phyloP scores from a whole-genome alignment of 2,888 invertebrate genomes.

The Macaria notata region DNA sequence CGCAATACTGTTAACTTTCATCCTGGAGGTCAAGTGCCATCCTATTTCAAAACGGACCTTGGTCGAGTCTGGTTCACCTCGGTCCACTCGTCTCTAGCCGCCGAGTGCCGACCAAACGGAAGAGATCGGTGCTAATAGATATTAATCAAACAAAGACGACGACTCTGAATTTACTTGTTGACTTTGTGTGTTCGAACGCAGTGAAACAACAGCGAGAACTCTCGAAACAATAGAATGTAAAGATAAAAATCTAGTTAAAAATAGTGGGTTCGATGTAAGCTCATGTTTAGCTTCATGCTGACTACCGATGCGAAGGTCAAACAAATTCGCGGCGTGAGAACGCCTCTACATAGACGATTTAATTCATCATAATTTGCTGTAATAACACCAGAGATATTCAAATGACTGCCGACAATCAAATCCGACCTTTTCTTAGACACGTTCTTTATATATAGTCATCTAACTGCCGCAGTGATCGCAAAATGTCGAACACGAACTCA shows the following conservation, averaged over 20 bases:
- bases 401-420: slow-evolving; percentile 80
- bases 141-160: slow-evolving; percentile 60
- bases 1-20: slow-evolving; percentile 81
- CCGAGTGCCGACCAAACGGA: slow-evolving; percentile 61
- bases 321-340: slow-evolving; percentile 76
- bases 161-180: slow-evolving; percentile 45
- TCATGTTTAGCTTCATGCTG: slow-evolving; percentile 49
- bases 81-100: slow-evolving; percentile 46
- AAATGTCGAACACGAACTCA: slow-evolving; percentile 80
- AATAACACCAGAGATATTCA: slow-evolving; percentile 78
- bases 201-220: slow-evolving; percentile 36
- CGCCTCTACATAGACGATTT: slow-evolving; percentile 70
- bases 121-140: slow-evolving; percentile 69
- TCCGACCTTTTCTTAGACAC: slow-evolving; percentile 80
- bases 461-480: slow-evolving; percentile 74
- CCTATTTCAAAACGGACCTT: slow-evolving; percentile 81
- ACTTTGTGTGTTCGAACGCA: slow-evolving; percentile 42
- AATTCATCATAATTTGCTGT: slow-evolving; percentile 78
- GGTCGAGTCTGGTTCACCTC: slow-evolving; percentile 77
- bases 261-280: slow-evolving; percentile 40
- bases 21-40: slow-evolving; percentile 82
- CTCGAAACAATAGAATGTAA: slow-evolving; percentile 42
- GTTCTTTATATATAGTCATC: slow-evolving; percentile 80
- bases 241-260: slow-evolving; percentile 43
- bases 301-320: slow-evolving; percentile 68